These are phyloP conservation scores for Salticus scenicus DNA, from an alignment of 2,888 invertebrate species.

Conservation along the genomic window DNA sequence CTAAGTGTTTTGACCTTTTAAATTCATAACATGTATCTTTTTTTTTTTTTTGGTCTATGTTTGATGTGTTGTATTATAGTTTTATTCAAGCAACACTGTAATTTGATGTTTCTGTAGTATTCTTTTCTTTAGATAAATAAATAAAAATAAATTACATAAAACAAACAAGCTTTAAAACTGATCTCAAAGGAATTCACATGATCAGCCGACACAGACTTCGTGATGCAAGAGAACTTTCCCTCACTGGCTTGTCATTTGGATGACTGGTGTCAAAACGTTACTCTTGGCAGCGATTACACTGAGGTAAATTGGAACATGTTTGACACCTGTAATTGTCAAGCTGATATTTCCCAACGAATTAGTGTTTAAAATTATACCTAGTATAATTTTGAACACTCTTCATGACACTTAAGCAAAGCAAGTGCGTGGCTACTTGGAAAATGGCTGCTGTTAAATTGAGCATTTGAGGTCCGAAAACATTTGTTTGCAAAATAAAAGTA, in stretches of 20 bases:
- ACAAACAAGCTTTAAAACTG: too few relatives aligned
- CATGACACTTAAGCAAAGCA: background rate
- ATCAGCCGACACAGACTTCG: too few relatives aligned
- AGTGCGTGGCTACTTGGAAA: conserved; percentile 7
- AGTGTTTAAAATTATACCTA: too few relatives aligned
- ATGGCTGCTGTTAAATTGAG: conserved; percentile 22
- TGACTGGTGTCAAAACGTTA: background rate
- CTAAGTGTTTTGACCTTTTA: too few relatives aligned
- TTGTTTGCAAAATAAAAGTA: conserved; percentile 1
- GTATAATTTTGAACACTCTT: background rate
- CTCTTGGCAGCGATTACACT: background rate
- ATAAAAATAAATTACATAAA: too few relatives aligned
- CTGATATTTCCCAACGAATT: background rate
- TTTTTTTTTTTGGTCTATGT: too few relatives aligned
- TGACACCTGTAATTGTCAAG: conserved; percentile 1
- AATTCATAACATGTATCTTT: too few relatives aligned
- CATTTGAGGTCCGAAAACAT: conserved; percentile 6
- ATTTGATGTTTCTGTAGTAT: too few relatives aligned
- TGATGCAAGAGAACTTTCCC: background rate
- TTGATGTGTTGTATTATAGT: too few relatives aligned
- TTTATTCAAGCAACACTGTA: too few relatives aligned
- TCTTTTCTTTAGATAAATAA: too few relatives aligned
- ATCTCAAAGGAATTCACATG: too few relatives aligned
- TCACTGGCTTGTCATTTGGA: background rate
- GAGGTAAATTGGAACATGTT: background rate